Evolutionary conservation across 2,797 vertebrate genomes (phyloP).

Genomic region (Erethizon dorsatum): DNA sequence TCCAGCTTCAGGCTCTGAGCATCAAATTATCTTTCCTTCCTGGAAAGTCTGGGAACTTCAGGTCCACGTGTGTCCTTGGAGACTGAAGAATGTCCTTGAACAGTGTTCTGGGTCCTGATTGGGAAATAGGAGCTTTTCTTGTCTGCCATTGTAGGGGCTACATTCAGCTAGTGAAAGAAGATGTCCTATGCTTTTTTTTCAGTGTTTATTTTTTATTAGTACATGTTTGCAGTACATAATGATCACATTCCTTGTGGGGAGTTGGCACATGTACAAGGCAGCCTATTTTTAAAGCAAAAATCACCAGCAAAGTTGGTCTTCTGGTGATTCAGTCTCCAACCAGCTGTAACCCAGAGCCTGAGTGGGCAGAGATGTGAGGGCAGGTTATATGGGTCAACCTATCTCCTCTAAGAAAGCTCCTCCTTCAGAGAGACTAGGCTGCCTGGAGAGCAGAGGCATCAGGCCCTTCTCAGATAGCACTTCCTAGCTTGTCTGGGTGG

Average conservation of each 20-base stretch:
- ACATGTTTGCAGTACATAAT: background rate
- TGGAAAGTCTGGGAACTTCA: background rate
- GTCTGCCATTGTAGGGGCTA: background rate
- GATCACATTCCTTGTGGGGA: background rate
- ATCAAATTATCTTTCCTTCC: background rate
- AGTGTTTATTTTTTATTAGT: background rate
- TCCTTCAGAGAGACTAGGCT: background rate
- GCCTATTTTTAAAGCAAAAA: background rate
- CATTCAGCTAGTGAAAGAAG: background rate
- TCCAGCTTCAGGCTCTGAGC: background rate
- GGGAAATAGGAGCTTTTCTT: background rate
- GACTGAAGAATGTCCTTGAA: background rate
- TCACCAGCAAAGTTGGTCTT: background rate
- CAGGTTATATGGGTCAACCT: background rate
- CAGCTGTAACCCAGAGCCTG: background rate
- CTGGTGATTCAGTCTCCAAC: background rate
- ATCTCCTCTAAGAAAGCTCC: background rate
- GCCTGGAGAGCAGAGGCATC: background rate
- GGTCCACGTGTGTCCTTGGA: background rate
- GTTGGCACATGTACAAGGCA: background rate
- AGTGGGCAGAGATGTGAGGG: background rate
- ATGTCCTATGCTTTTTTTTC: background rate
- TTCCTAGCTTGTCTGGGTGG: background rate
- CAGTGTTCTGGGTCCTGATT: background rate
- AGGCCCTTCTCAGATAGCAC: background rate